Evolutionary conservation across 2,113 vertebrate genomes (phyloP), one percentile per base, ranked within the genome.

Genomic region (Arvicanthis niloticus): DNA sequence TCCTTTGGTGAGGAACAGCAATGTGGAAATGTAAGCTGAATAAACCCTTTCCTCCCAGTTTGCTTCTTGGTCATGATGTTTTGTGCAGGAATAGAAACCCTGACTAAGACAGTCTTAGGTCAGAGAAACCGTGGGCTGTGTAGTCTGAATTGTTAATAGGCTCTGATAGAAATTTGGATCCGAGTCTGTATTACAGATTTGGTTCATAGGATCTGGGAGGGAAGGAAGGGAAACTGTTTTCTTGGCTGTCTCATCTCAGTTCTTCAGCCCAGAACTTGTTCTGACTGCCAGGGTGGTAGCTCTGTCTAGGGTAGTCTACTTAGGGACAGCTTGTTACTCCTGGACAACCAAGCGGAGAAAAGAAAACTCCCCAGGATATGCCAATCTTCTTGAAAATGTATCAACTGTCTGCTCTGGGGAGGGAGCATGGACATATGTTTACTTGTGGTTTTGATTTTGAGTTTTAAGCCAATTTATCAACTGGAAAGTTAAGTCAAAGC

Each of bases 391-490:
- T 80, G 94, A 78, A 73, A 90, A 93, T 65, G 70, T 91, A 60
- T 24, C 78, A 92, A 10, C 82, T 93, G 58, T 29, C 42, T 93
- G 62, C 51, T 58, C 65, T 40, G 56, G 60, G 89, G 72, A 84
- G 65, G n/a, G 58, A 80, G 19, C 56, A 45, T 40, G 45, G 45
- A 13, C 6, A 37, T 68, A 42, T 37, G 42, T 81, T 11, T 88
- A 15, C 68, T 24, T 65, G n/a, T 72, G 73, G 19, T 82, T 95
- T 91, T 90, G 87, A 68, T 78, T 97, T 75, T 88, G 37, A 81
- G 45, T 88, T 95, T 91, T 80, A 89, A 96, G 86, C 10, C 51
- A 88, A 67, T 21, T 78, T 82, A 34, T 73, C 85, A 88, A 65
- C 45, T 85, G 80, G 91, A 85, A 65, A 65, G 29, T 73, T 73